phyloP scores from a whole-genome alignment of 35 echinoderm and acorn worm species.

The Heliocidaris tuberculata region DNA sequence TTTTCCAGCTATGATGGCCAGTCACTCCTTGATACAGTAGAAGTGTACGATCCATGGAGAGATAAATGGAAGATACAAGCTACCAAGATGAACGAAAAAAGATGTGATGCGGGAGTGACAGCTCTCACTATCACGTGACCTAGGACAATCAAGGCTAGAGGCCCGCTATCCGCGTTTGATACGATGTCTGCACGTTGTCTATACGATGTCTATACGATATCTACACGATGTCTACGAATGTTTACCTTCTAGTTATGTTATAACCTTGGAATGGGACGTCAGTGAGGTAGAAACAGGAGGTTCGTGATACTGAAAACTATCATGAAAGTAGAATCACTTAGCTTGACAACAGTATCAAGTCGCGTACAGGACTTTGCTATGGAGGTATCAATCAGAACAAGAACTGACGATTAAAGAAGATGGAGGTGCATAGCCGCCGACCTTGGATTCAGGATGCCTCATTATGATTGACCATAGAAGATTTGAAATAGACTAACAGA shows the following conservation, averaged over 20 bases:
- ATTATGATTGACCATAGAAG: background rate
- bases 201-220: background rate
- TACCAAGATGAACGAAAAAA: conserved; percentile 44
- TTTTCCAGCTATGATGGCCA: conserved; percentile 59
- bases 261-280: too few species aligned
- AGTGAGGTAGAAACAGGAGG: too few species aligned
- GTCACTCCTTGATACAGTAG: conserved; percentile 51
- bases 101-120: conserved; percentile 69
- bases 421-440: too few species aligned
- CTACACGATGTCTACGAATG: too few species aligned
- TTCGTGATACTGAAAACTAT: too few species aligned
- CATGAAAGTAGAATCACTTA: too few species aligned
- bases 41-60: conserved; percentile 57
- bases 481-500: background rate
- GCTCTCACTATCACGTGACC: conserved; percentile 19
- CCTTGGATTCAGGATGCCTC: too few species aligned
- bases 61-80: conserved; percentile 54
- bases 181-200: background rate
- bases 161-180: background rate
- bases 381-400: too few species aligned
- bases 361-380: too few species aligned
- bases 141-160: background rate
- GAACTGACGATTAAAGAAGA: too few species aligned
- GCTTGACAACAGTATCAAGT: too few species aligned
- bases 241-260: too few species aligned